Percentiles rank a stretch among this genome's conserved stretches.
These are phyloP conservation scores for Drosophila paranaensis DNA, from an alignment of 2,888 invertebrate genomes.

Conservation along the genomic window DNA sequence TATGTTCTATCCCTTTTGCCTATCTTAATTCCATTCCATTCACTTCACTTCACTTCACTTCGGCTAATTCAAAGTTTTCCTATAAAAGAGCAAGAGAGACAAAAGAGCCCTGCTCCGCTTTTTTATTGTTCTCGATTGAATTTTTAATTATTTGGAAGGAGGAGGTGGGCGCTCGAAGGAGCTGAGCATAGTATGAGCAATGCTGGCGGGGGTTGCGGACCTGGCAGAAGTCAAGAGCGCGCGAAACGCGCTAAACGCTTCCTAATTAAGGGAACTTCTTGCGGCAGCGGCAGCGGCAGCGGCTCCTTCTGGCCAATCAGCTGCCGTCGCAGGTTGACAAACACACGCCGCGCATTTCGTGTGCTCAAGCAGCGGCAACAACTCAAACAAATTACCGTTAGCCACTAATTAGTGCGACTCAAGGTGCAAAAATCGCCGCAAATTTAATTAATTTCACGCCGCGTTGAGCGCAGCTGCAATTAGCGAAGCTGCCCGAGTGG, in stretches of 20 bases:
- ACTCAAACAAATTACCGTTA: conserved; percentile 70
- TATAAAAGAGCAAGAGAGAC: not conserved
- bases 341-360: conserved; percentile 35
- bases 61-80: not conserved
- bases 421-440: conserved; percentile 63
- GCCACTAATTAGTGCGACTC: conserved; percentile 74
- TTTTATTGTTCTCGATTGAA: conserved; percentile 31
- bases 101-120: not conserved
- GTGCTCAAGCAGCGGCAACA: conserved; percentile 74
- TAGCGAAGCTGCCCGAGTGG: conserved; percentile 18
- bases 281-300: conserved; percentile 13
- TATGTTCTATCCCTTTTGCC: not conserved
- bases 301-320: conserved; percentile 67
- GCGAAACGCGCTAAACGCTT: conserved; percentile 73
- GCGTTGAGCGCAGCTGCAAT: conserved; percentile 48
- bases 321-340: conserved; percentile 56
- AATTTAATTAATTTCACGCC: conserved; percentile 80
- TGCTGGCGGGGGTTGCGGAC: conserved; percentile 1
- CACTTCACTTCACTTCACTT: not conserved
- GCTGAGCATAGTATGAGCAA: not conserved
- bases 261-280: conserved; percentile 69
- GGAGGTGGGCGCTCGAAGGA: not conserved
- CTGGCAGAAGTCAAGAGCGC: conserved; percentile 63
- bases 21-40: not conserved
- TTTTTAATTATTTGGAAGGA: conserved; percentile 59